These are phyloP conservation scores for Napeogenes inachia DNA, from an alignment of 2,888 invertebrate genomes.

Conservation along the genomic window DNA sequence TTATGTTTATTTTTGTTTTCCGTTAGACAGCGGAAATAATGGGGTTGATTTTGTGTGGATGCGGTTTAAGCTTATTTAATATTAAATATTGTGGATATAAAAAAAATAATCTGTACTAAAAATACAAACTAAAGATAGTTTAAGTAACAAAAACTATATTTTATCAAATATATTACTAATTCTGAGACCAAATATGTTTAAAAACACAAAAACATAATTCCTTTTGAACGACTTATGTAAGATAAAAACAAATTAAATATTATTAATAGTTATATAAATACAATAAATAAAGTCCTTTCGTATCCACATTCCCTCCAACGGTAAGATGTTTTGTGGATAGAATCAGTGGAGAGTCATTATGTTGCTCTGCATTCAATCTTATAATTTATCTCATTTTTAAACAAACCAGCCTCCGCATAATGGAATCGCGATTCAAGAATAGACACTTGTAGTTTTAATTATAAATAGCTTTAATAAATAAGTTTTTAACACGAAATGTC, in stretches of 20 bases:
- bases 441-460: conserved; percentile 35
- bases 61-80: conserved; percentile 24
- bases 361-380: conserved; percentile 58
- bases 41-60: conserved; percentile 53
- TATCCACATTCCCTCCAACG: conserved; percentile 46
- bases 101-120: no score
- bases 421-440: conserved; percentile 33
- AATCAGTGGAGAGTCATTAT: conserved; percentile 61
- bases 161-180: no score
- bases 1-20: conserved; percentile 76
- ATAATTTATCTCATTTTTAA: conserved; percentile 59
- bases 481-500: conserved; percentile 17
- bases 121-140: no score
- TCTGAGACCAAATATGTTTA: no score
- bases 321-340: conserved; percentile 60
- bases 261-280: neutral
- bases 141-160: no score
- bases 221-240: no score
- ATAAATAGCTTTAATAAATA: conserved; percentile 27
- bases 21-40: conserved; percentile 72
- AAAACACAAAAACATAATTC: no score
- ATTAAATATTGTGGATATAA: neutral
- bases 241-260: no score
- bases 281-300: conserved; percentile 5
- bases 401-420: conserved; percentile 40